Evolutionary conservation across 2,797 vertebrate genomes (phyloP).

Genomic region (Enteromius mattozi): DNA sequence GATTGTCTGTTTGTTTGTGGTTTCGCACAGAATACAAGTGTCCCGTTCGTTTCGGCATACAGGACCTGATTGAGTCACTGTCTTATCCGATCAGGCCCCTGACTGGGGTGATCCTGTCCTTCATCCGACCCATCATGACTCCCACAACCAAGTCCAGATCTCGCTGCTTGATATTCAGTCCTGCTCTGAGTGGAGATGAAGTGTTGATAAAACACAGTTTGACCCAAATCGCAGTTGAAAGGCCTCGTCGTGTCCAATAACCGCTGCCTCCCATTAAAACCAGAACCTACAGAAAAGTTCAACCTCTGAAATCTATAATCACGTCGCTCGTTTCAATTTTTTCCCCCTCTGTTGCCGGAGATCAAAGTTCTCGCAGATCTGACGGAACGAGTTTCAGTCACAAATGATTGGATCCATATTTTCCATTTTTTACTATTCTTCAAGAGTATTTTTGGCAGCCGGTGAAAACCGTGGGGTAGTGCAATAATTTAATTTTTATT

Average conservation of each 20-base stretch:
- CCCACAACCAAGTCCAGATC: constrained; percentile 33
- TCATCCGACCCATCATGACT: constrained; percentile 17
- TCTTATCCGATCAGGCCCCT: constrained; percentile 6
- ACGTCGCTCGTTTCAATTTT: neutral
- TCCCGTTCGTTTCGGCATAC: neutral
- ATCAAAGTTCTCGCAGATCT: constrained; percentile 26
- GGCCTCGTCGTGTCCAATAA: constrained; percentile 33
- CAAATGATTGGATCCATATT: constrained; percentile 38
- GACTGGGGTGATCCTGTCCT: neutral
- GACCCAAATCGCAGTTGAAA: constrained; percentile 49
- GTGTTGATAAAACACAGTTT: constrained; percentile 45
- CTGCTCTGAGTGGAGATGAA: constrained; percentile 26
- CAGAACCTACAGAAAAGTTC: constrained; percentile 10
- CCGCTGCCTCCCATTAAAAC: constrained; percentile 8
- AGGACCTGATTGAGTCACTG: constrained; percentile 29
- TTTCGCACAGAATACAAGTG: neutral
- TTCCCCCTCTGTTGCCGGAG: neutral
- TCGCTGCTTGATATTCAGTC: neutral
- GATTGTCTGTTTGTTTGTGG: neutral
- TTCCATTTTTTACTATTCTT: neutral
- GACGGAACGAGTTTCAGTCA: neutral
- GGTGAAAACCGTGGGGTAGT: neutral
- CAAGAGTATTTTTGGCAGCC: neutral
- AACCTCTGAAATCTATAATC: constrained; percentile 37
- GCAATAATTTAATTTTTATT: neutral